Evolutionary conservation across 2,888 invertebrate genomes (phyloP), one percentile per base, ranked within the genome.

Genomic region (Dryobotodes eremita): DNA sequence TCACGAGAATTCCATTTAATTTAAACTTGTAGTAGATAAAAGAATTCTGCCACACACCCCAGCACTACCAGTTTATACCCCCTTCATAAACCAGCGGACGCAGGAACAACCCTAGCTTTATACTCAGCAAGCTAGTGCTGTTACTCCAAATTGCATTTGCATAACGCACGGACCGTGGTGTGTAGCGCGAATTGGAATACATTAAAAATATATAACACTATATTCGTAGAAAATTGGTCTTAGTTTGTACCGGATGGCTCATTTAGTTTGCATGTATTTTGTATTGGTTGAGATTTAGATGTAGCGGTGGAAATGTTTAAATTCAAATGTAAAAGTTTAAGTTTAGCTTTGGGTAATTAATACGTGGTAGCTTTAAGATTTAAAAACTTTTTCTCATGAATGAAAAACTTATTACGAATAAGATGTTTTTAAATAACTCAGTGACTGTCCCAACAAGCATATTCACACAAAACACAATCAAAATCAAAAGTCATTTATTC

Each of bases 101-200:
- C 48, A 48, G 50, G 26, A 64, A 71, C 46, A 69, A 70, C 85
- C 83, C 73, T 76, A 80, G 75, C 77, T 80, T 76, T 81, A 84
- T 61, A 78, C 76, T 72, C 71, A 83, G 79, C 77, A 75, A 80
- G 77, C 48, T 85, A 79, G 92, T 89, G 92, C 91, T 95, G 94
- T 96, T 95, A 93, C 91, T 91, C 92, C 88, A 94, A 96, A 96
- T 96, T 96, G 94, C 96, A 96, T 96, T 96, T 96, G 95, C 96
- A 96, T 96, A 94, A 92, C 91, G 91, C 90, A 90, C 87, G 86
- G 81, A 77, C 82, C 86, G 85, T 85, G 88, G 89, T 87, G 90
- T 84, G 87, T 75, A 75, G 83, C 81, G 87, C 86, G 89, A 88
- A 86, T 81, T 82, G 79, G 86, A 87, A 89, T 87, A 89, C 87